Evolutionary conservation across 1,140 invertebrate genomes (phyloP), one percentile per base, ranked within the genome.

Genomic region (Atta cephalotes): DNA sequence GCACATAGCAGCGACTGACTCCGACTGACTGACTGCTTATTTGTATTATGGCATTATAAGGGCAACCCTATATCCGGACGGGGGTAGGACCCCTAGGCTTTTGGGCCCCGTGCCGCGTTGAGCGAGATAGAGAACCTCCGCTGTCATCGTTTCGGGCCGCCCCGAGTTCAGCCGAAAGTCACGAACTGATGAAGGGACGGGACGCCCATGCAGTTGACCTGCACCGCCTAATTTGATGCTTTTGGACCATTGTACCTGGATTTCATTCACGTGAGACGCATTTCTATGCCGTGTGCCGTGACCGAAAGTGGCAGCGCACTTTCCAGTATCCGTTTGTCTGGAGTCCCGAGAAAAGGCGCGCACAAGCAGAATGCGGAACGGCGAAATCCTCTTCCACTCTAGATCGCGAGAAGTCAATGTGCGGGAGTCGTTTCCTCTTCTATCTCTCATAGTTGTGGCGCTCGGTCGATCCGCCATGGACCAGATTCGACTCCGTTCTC

Each of bases 171-270:
- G 66, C 62, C 84, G 87, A 92, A 87, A 89, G 89, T 91, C 91
- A 91, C 87, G 89, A 78, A 91, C 88, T 68, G 35, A 65, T 77
- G 31, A 39, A 78, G 85, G 87, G 88, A 84, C 70, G 80, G 72
- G 80, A 93, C 91, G 89, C 90, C 91, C 86, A 92, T 93, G 89
- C 92, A 92, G 91, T 92, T 93, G 92, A 93, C 92, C 92, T 93
- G 93, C 91, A 90, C 91, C 91, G 91, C 88, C 93, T 93, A 94
- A 94, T 94, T 94, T 94, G 93, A 93, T 88, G 92, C 82, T 87
- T 65, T 88, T 82, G 79, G 80, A 53, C 91, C 87, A 93, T 93
- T 93, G 92, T 93, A 68, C 79, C 4, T n/a, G 65, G 65, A 68
- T 68, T 68, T 45, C 35, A 6, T 74, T 66, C 18, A 68, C 72